A percentile compares a stretch with the other conserved stretches of the same genome.
These are phyloP conservation scores for Heterohyrax brucei DNA, from an alignment of 2,797 vertebrate species.

Conservation along the genomic window DNA sequence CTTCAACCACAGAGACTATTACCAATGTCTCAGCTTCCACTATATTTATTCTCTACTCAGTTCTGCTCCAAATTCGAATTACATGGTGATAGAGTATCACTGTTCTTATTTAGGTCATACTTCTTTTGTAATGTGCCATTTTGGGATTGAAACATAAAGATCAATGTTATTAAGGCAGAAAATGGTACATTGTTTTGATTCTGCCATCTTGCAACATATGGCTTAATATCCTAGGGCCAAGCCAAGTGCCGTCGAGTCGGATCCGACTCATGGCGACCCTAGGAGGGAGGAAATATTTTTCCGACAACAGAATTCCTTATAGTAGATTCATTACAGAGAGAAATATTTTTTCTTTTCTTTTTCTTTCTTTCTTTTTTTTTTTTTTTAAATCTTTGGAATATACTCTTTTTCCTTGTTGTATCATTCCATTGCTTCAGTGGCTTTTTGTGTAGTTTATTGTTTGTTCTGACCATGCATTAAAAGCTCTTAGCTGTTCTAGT, in stretches of 20 bases:
- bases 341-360: background rate
- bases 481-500: background rate
- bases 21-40: background rate
- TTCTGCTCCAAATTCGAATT: constrained; percentile 47
- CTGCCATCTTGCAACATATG: background rate
- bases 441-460: background rate
- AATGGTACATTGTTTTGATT: background rate
- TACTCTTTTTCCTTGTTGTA: background rate
- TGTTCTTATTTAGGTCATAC: background rate
- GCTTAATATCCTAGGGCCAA: background rate
- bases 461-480: constrained; percentile 24
- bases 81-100: background rate
- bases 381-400: background rate
- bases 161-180: background rate
- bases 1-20: background rate
- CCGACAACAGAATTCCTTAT: background rate
- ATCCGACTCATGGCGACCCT: too few relatives aligned
- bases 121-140: background rate
- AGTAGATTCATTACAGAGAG: background rate
- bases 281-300: background rate
- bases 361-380: too few relatives aligned
- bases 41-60: background rate
- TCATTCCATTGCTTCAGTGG: background rate
- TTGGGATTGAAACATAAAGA: background rate
- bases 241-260: too few relatives aligned